Base-by-base conservation (phyloP, 30 jellyfish, hydroid and myxozoan species). In the Nemopilema nomurai region DNA sequence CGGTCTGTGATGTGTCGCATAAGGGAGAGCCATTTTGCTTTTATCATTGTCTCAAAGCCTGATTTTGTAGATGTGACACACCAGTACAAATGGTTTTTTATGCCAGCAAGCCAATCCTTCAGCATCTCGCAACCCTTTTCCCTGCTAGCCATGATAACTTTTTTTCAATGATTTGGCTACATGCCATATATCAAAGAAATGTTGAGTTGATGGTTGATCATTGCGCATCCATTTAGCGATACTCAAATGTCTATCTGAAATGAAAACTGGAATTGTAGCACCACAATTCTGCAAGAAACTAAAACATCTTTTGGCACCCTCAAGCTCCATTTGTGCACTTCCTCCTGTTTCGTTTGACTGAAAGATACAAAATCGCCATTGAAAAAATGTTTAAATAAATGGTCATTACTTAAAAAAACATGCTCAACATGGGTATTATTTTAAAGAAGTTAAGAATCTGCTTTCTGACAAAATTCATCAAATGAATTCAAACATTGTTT, bases 171-270 rank as follows among this genome's bases (percentile, higher is more conserved):
- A 20, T 20, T 26, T 33, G 66, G 89, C 79, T 52, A 79, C 89
- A 79, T 79, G 89, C 89, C 89, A 79, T 8, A 79, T 31, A 65
- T 79, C 89, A 79, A 24, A 28, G 81, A 25, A 79, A 33, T 27
- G 89, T 30, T 49, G 27, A 1, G 67, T 65, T 4, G 57, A 21
- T 27, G 4, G 67, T 65, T 4, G 57, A 21, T 27, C 57, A 18
- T 25, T 50, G n/a, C 89, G 6, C 62, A 76, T 26, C 87, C 87
- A 76, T 49, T 62, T 49, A 32, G 76, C 53, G 16, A 76, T 28
- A 7, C 81, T 52, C 31, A 57, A 52, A 65, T 79, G 89, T 29
- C 89, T 64, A 26, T 57, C 81, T 52, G 74, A 31, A 21, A 79
- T 62, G 72, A 79, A 79, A 8, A 51, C 30, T 29, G 63, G 18